phyloP scores from a whole-genome alignment of 2,113 vertebrate genomes.

The Dromaius novaehollandiae region DNA sequence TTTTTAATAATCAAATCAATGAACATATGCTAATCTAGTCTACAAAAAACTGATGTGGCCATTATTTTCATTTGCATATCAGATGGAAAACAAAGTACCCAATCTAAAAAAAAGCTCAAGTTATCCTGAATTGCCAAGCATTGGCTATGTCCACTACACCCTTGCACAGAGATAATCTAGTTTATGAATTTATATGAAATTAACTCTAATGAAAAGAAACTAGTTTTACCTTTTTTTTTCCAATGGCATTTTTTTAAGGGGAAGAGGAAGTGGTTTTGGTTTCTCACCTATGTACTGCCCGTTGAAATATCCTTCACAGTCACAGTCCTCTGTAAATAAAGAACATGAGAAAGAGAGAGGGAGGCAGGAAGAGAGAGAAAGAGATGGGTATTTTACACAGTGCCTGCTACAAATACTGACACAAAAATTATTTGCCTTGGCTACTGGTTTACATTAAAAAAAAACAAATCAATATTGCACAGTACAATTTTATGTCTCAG shows the following conservation, averaged over 20 bases:
- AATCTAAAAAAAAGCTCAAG: rapidly evolving
- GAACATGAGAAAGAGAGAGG: background rate
- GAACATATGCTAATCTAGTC: rapidly evolving
- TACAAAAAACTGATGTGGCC: background rate
- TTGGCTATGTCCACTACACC: background rate
- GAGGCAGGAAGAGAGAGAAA: background rate
- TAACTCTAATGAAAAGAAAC: background rate
- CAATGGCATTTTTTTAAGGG: background rate
- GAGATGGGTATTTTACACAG: background rate
- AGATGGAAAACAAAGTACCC: background rate
- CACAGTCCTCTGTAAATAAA: conserved; percentile 86
- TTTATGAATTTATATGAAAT: background rate
- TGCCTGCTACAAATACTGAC: background rate
- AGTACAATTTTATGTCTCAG: background rate
- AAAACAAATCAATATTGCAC: background rate
- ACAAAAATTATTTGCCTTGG: background rate
- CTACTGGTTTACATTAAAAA: background rate
- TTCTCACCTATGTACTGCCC: conserved; percentile 92
- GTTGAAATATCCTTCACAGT: conserved; percentile 85
- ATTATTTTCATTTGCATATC: background rate
- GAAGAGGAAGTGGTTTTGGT: background rate
- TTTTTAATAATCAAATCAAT: background rate
- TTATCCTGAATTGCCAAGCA: background rate
- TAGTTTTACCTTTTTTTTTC: background rate
- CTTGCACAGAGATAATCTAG: background rate